Percentiles rank a stretch among this genome's conserved stretches.
Conservation (phyloP, 2,888 invertebrate genomes). For the Nomada fabriciana region DNA sequence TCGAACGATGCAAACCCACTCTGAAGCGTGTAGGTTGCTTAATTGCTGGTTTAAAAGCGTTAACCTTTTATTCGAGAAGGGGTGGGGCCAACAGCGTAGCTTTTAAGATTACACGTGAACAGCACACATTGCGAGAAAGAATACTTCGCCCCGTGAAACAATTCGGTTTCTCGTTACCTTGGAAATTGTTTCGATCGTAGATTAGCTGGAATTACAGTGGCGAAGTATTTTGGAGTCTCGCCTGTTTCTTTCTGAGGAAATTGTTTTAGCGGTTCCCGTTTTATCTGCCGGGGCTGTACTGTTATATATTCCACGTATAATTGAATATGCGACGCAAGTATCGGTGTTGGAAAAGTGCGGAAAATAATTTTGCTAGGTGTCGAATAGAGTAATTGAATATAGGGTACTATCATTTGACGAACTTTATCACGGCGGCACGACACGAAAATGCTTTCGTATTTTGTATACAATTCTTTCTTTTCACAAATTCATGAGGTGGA, state of each 20-base stretch:
- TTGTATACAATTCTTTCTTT: too few relatives aligned
- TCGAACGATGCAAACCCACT: not conserved
- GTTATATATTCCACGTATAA: constrained; percentile 2
- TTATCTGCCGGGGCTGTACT: not conserved
- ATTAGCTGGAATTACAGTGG: constrained; percentile 27
- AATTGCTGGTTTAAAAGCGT: not conserved
- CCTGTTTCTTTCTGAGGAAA: constrained; percentile 16
- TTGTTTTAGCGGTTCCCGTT: not conserved
- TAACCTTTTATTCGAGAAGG: not conserved
- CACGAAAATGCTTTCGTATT: too few relatives aligned
- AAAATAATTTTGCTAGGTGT: not conserved
- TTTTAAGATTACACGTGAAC: not conserved
- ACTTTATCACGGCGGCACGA: too few relatives aligned
- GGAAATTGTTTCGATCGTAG: constrained; percentile 26
- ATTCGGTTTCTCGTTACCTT: constrained; percentile 29
- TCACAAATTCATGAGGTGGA: too few relatives aligned
- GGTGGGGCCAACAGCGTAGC: not conserved
- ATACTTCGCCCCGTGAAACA: constrained; percentile 18
- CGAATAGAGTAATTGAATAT: not conserved
- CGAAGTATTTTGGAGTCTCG: not conserved
- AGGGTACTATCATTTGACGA: too few relatives aligned
- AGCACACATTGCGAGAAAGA: not conserved
- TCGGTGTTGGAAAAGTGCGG: not conserved
- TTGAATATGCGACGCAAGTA: not conserved
- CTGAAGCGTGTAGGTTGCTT: not conserved